phyloP scores from a whole-genome alignment of 2,113 vertebrate species.

The Deroptyus accipitrinus region DNA sequence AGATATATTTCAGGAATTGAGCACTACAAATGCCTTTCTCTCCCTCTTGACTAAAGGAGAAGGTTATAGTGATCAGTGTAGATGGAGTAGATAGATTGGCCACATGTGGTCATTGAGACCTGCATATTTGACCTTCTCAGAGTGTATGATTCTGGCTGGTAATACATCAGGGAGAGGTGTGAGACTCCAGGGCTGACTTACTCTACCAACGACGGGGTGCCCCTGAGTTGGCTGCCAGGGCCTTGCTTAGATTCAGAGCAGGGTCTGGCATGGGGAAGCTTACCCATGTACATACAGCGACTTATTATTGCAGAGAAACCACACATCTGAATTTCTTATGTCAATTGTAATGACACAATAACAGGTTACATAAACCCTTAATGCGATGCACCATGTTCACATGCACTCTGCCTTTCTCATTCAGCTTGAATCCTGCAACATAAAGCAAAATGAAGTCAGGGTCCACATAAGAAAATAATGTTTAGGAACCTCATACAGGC shows the following conservation, averaged over 20 bases:
- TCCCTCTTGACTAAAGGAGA: background rate
- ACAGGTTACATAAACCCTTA: background rate
- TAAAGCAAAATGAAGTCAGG: background rate
- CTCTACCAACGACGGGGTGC: accelerated
- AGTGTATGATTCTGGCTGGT: background rate
- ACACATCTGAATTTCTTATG: background rate
- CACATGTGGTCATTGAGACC: background rate
- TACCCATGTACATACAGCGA: background rate
- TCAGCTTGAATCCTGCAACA: background rate
- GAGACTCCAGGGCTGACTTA: background rate
- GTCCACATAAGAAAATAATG: background rate
- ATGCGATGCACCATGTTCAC: background rate
- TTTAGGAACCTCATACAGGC: background rate
- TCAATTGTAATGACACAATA: background rate
- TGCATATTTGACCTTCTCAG: background rate
- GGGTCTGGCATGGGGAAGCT: background rate
- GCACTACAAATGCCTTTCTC: background rate
- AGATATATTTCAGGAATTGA: background rate
- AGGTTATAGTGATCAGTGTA: background rate
- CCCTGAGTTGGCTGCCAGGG: background rate
- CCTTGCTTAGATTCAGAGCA: background rate
- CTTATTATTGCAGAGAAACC: background rate
- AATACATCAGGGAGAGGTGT: background rate
- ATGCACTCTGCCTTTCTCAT: background rate
- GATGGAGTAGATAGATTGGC: background rate